phyloP scores from a whole-genome alignment of 1,140 invertebrate species.

The Sinonovacula constricta region DNA sequence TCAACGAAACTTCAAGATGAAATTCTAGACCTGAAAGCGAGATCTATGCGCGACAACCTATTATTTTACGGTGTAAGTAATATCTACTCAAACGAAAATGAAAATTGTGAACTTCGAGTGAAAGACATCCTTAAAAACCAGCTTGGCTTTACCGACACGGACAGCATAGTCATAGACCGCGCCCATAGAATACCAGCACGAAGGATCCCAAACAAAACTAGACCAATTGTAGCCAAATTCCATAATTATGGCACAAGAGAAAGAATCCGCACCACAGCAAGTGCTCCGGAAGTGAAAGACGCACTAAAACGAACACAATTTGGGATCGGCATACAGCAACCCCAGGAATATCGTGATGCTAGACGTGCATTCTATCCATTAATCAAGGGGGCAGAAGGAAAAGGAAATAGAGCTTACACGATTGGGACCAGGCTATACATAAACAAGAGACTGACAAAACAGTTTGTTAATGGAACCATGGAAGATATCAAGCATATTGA shows the following conservation, averaged over 20 bases:
- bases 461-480: not conserved
- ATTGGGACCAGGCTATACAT: not conserved
- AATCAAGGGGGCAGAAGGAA: not conserved
- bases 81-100: too few relatives aligned
- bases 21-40: too few relatives aligned
- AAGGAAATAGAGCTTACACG: not conserved
- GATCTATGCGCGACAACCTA: too few relatives aligned
- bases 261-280: not conserved
- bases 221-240: not conserved
- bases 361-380: not conserved
- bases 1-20: too few relatives aligned
- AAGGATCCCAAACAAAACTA: not conserved
- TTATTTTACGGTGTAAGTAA: too few relatives aligned
- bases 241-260: not conserved
- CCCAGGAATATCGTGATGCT: not conserved
- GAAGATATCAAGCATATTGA: not conserved
- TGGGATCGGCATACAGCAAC: not conserved
- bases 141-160: too few relatives aligned
- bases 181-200: not conserved
- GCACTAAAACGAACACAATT: not conserved
- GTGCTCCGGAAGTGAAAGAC: not conserved
- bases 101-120: too few relatives aligned
- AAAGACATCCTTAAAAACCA: too few relatives aligned
- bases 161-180: too few relatives aligned
- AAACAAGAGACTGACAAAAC: not conserved